Percentiles rank a stretch among this genome's conserved stretches.
phyloP scores from a whole-genome alignment of 2,797 vertebrate species.

The Fringilla coelebs region DNA sequence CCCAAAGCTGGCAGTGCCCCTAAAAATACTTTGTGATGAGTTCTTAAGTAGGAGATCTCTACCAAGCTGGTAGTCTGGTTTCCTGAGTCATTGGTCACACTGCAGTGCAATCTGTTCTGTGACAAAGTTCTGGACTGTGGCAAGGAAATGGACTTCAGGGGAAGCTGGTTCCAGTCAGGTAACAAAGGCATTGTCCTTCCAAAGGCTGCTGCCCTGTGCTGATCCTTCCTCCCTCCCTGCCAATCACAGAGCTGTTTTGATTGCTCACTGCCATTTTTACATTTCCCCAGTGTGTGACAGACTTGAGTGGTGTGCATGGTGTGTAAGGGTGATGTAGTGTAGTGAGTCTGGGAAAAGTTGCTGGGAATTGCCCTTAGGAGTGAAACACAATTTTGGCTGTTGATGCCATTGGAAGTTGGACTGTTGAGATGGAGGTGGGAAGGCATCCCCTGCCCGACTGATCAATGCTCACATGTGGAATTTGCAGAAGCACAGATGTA shows the following conservation, averaged over 20 bases:
- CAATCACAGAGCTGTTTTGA: background rate
- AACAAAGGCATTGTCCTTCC: background rate
- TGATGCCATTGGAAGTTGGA: background rate
- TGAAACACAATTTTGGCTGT: background rate
- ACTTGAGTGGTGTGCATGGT: background rate
- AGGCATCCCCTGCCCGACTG: background rate
- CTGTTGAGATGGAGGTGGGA: background rate
- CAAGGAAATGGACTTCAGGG: background rate
- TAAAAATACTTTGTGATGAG: background rate
- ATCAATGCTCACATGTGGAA: background rate
- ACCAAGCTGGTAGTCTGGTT: background rate
- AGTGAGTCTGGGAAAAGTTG: background rate
- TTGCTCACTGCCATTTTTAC: background rate
- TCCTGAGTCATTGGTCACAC: background rate
- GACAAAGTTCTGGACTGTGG: background rate
- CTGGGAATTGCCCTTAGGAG: background rate
- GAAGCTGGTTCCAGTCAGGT: background rate
- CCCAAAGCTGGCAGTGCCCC: background rate
- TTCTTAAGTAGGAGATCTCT: background rate
- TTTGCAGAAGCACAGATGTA: background rate
- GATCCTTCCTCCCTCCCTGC: background rate
- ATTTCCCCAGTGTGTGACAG: background rate
- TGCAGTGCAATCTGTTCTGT: background rate
- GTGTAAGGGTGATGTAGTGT: background rate
- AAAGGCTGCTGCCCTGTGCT: fast-evolving